Percentiles rank a stretch among this genome's conserved stretches.
phyloP scores from a whole-genome alignment of 2,888 invertebrate species.

The Callosobruchus maculatus region DNA sequence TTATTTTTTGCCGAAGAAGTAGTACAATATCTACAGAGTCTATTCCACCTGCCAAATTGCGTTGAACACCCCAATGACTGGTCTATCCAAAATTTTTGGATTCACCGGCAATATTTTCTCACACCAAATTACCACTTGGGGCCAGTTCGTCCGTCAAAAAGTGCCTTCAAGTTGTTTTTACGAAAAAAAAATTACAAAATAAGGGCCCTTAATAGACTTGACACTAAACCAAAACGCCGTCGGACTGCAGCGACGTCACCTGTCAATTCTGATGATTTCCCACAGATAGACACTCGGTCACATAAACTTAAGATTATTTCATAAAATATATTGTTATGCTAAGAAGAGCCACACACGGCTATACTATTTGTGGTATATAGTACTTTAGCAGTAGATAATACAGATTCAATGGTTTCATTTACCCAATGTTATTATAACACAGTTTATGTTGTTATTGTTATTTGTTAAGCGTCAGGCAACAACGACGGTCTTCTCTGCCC shows the following conservation, averaged over 20 bases:
- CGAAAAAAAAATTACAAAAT: conserved; percentile 71
- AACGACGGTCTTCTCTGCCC: conserved; percentile 20
- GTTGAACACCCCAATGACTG: not conserved
- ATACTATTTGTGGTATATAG: conserved; percentile 54
- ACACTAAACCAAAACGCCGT: conserved; percentile 62
- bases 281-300: conserved; percentile 53
- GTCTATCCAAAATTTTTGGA: conserved; percentile 27
- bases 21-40: not conserved
- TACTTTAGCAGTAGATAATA: conserved; percentile 52
- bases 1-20: not conserved
- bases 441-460: conserved; percentile 51
- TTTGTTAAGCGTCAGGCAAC: conserved; percentile 41
- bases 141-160: conserved; percentile 93
- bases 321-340: conserved; percentile 53
- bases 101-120: conserved; percentile 46
- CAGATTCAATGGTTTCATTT: conserved; percentile 52
- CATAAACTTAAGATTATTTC: conserved; percentile 52
- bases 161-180: conserved; percentile 93
- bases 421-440: conserved; percentile 45
- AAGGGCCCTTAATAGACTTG: conserved; percentile 84
- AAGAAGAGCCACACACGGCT: conserved; percentile 45
- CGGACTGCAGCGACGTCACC: conserved; percentile 42
- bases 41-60: not conserved
- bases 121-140: conserved; percentile 67
- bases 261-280: conserved; percentile 39